Base-by-base conservation (phyloP, 2,113 vertebrate species). In the Brachyhypopomus occidentalis region DNA sequence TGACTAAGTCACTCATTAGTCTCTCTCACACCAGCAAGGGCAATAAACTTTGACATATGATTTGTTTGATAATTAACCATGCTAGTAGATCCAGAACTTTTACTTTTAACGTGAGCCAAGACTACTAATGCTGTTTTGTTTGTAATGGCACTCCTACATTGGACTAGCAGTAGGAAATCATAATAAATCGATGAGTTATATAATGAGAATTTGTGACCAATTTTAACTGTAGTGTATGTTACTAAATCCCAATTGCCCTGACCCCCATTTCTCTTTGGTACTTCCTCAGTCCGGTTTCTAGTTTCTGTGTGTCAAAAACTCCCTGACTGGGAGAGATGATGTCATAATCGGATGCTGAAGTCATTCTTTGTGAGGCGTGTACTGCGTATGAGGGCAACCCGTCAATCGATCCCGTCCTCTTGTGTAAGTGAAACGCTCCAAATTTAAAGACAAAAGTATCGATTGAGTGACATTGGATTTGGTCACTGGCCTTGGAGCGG, bases 1-100 rank as follows among this genome's bases (percentile, higher is more conserved):
- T 62, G 38, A n/a, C 62, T 75, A 41, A 56, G 30, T 81, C 73
- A 41, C 75, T 77, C 78, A 23, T 64, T 34, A 63, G 56, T 58
- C 62, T 59, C 58, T 75, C 69, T 63, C 22, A 60, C 64, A 34
- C 70, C n/a, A 22, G n/a, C 56, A 74, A 56, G 77, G 60, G 55
- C 36, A 38, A 80, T 78, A 79, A 25, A 86, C 30, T 60, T 63
- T 64, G 34, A 48, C 38, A 72, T 60, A 77, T 83, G 69, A 80
- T 63, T 79, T 72, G 23, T 76, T 78, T 76, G 11, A 79, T 75
- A 67, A 34, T 74, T 80, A 84, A 38, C 5, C 64, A 41, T 55
- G 45, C 11, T 55, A 36, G n/a, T 16, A 55, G 22, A 55, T 69
- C 11, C 56, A 77, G 14, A 67, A 34, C 19, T 66, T 76, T 76